Conservation (phyloP, 2,797 vertebrate genomes). For the Pteronotus mesoamericanus region DNA sequence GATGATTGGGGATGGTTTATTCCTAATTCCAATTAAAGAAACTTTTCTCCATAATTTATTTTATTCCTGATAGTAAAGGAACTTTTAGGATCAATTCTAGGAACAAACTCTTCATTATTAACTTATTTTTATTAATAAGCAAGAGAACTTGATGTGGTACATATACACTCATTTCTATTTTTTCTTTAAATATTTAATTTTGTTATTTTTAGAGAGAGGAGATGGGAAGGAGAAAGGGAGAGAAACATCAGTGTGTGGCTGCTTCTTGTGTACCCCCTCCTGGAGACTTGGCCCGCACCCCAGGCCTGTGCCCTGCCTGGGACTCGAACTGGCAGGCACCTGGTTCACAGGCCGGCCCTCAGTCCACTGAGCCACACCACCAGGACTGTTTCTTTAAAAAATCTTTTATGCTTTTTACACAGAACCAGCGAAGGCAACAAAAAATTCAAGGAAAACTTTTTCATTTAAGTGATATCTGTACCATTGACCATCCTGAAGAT, state of each 20-base stretch:
- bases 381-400: background rate
- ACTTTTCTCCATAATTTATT: constrained; percentile 4
- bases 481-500: constrained; percentile 72
- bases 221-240: no score
- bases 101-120: background rate
- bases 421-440: constrained; percentile 93
- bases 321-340: no score
- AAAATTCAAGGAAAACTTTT: constrained; percentile 86
- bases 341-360: no score
- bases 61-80: background rate
- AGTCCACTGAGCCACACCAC: no score
- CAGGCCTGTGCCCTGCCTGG: no score
- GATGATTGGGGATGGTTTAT: background rate
- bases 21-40: constrained; percentile 1
- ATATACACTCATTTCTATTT: background rate
- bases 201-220: no score
- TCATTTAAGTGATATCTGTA: constrained; percentile 75
- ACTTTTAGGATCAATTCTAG: constrained; percentile 25
- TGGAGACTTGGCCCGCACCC: no score
- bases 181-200: no score
- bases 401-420: constrained; percentile 35
- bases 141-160: background rate
- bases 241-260: no score
- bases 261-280: no score
- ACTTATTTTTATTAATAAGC: background rate